Percentiles rank a stretch among this genome's conserved stretches.
Evolutionary conservation across 2,888 invertebrate genomes (phyloP).

Genomic region (Salticus scenicus): DNA sequence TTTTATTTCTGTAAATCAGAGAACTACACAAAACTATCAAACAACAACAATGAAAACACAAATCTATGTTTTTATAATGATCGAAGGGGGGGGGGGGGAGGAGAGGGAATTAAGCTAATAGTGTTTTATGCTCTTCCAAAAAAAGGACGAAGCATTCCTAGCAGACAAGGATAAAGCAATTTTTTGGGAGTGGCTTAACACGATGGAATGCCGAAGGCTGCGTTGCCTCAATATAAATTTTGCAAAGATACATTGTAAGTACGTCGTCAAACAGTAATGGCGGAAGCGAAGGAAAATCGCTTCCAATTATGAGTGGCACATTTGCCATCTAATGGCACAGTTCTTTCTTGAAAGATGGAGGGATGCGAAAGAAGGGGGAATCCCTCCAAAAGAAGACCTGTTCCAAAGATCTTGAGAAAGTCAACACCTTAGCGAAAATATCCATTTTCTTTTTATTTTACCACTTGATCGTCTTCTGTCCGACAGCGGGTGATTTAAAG

Average conservation of each 20-base stretch:
- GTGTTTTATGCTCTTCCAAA: slow-evolving; percentile 24
- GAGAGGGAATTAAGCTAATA: neutral
- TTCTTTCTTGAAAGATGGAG: neutral
- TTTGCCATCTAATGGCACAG: slow-evolving; percentile 18
- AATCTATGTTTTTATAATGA: too few species aligned
- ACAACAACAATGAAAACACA: too few species aligned
- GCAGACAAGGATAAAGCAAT: slow-evolving; percentile 49
- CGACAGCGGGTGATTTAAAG: slow-evolving; percentile 29
- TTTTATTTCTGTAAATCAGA: too few species aligned
- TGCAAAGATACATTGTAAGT: slow-evolving; percentile 24
- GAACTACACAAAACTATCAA: too few species aligned
- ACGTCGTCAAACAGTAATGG: slow-evolving; percentile 20
- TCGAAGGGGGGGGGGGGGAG: neutral
- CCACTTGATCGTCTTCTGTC: neutral
- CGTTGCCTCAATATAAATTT: slow-evolving; percentile 21
- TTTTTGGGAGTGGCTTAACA: slow-evolving; percentile 41
- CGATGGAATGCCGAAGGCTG: slow-evolving; percentile 30
- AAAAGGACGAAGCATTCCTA: slow-evolving; percentile 24
- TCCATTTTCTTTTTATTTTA: slow-evolving; percentile 20
- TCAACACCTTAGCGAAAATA: slow-evolving; percentile 53
- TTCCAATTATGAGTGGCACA: slow-evolving; percentile 41
- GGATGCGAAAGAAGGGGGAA: neutral
- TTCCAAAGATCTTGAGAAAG: slow-evolving; percentile 33
- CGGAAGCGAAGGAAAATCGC: slow-evolving; percentile 36
- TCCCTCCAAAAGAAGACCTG: neutral